Conservation (phyloP, 1,140 invertebrate species). For the Arion vulgaris region DNA sequence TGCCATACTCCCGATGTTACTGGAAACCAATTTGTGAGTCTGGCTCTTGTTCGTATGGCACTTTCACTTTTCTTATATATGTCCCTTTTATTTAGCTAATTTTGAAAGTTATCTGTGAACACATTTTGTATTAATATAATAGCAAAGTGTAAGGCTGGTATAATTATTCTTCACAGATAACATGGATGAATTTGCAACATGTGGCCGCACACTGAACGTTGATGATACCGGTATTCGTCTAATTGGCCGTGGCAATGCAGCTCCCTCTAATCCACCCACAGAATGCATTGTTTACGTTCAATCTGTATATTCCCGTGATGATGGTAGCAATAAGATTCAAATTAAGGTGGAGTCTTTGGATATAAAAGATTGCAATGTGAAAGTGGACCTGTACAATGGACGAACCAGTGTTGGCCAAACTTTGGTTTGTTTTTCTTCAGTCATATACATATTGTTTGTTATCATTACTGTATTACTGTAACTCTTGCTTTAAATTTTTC, state of each 20-base stretch:
- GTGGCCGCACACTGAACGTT: constrained; percentile 45
- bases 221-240: constrained; percentile 51
- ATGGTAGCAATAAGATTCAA: constrained; percentile 49
- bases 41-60: no score
- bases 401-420: constrained; percentile 32
- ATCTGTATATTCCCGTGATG: constrained; percentile 49
- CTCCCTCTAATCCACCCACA: constrained; percentile 49
- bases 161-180: constrained; percentile 44
- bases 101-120: no score
- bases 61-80: not conserved
- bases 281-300: constrained; percentile 47
- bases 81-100: no score
- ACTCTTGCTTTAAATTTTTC: no score
- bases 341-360: constrained; percentile 45
- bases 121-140: no score
- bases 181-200: constrained; percentile 50
- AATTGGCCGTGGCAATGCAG: constrained; percentile 45
- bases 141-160: no score
- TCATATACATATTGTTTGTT: no score
- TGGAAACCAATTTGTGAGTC: no score
- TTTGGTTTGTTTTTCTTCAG: constrained; percentile 33
- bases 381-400: constrained; percentile 52
- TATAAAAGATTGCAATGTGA: constrained; percentile 54
- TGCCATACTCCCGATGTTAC: no score
- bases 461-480: no score